These are phyloP conservation scores for Triplophysa yarkandensis DNA, from an alignment of 2,797 vertebrate species.

Conservation along the genomic window DNA sequence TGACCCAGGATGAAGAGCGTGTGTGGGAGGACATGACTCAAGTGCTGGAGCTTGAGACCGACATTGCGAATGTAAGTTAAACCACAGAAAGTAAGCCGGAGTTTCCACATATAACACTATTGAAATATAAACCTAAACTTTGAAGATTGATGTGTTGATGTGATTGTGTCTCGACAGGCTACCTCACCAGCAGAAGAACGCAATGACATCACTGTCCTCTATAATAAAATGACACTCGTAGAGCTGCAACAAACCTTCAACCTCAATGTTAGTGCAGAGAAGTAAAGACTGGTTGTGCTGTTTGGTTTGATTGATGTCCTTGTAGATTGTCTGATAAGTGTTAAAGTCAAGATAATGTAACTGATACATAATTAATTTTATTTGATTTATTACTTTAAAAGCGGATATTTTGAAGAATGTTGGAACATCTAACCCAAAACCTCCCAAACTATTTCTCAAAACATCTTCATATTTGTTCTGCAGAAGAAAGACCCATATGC, in stretches of 20 bases:
- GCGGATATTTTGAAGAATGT: too few relatives aligned
- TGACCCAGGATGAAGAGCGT: conserved; percentile 77
- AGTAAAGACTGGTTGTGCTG: background rate
- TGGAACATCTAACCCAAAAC: too few relatives aligned
- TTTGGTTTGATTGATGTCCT: too few relatives aligned
- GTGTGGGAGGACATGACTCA: conserved; percentile 87
- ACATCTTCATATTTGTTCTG: too few relatives aligned
- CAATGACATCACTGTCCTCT: conserved; percentile 89
- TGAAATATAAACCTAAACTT: too few relatives aligned
- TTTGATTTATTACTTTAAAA: too few relatives aligned
- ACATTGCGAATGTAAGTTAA: conserved; percentile 88
- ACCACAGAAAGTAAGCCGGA: conserved; percentile 31
- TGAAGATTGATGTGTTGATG: background rate
- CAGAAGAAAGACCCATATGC: too few relatives aligned
- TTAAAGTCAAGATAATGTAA: too few relatives aligned
- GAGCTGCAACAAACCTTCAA: conserved; percentile 84
- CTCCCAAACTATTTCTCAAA: too few relatives aligned
- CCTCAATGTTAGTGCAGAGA: conserved; percentile 81
- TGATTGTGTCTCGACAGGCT: conserved; percentile 74
- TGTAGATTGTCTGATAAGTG: too few relatives aligned
- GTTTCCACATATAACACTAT: background rate
- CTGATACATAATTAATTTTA: too few relatives aligned
- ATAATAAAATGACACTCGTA: conserved; percentile 88
- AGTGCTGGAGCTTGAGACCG: conserved; percentile 91
- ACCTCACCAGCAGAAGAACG: conserved; percentile 89